A percentile compares a stretch with the other conserved stretches of the same genome.
phyloP scores from a whole-genome alignment of 2,797 vertebrate genomes.

The Sardinella longiceps region DNA sequence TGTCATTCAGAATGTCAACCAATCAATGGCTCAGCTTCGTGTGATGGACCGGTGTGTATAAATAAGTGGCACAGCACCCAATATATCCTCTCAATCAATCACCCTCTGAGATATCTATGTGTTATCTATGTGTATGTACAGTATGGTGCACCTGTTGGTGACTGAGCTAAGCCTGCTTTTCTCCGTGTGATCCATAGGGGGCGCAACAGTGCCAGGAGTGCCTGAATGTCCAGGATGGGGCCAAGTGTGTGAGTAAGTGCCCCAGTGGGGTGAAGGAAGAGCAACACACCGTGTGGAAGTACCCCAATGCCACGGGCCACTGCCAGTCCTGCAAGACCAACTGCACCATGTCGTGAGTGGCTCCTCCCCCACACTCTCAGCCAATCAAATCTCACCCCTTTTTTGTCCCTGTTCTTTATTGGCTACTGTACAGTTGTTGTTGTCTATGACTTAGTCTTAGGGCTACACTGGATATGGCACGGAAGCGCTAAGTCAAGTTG shows the following conservation, averaged over 20 bases:
- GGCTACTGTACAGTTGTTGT: background rate
- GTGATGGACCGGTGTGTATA: conserved; percentile 54
- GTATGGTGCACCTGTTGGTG: background rate
- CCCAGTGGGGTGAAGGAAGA: conserved; percentile 90
- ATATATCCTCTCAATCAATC: background rate
- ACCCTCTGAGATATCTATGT: background rate
- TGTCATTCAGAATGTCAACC: conserved; percentile 90
- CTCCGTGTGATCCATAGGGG: conserved; percentile 71
- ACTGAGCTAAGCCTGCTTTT: background rate
- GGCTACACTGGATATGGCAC: no score
- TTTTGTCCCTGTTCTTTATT: background rate
- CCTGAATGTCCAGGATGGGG: conserved; percentile 80
- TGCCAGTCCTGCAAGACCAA: conserved; percentile 90
- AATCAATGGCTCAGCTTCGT: conserved; percentile 86
- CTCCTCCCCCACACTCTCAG: background rate
- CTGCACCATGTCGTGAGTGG: conserved; percentile 91
- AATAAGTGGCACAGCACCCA: background rate
- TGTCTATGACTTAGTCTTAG: background rate
- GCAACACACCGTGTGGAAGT: conserved; percentile 91
- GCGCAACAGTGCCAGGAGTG: conserved; percentile 86
- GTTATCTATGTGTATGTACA: background rate
- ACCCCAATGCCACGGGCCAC: conserved; percentile 79
- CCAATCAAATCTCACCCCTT: background rate
- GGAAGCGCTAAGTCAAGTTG: no score
- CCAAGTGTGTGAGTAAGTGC: conserved; percentile 85